A percentile compares a stretch with the other conserved stretches of the same genome.
Evolutionary conservation across 2,888 invertebrate genomes (phyloP).

Genomic region (Polymixis lichenea): DNA sequence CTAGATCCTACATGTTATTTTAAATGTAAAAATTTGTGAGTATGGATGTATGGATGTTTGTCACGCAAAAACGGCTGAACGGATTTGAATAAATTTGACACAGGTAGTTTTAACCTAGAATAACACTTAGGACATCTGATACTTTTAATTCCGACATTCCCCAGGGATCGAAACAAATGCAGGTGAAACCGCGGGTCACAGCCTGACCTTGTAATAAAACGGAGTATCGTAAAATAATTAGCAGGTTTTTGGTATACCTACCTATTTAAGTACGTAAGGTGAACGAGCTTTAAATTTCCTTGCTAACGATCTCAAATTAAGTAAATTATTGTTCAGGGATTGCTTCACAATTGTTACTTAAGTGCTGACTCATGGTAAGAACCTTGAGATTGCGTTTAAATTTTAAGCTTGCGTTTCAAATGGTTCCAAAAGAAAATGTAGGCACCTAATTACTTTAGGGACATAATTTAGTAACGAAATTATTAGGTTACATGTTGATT

Average conservation of each 20-base stretch:
- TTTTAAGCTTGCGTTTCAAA: background rate
- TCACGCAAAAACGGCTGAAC: no score
- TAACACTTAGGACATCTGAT: no score
- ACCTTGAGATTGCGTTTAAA: constrained; percentile 3
- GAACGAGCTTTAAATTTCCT: background rate
- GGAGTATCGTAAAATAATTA: background rate
- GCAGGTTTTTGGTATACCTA: background rate
- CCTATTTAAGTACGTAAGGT: background rate
- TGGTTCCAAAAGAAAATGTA: background rate
- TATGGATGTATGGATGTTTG: no score
- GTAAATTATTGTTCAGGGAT: constrained; percentile 16
- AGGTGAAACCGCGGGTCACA: background rate
- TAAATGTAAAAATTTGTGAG: no score
- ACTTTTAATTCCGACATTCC: no score
- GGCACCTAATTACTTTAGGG: background rate
- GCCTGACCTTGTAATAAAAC: background rate
- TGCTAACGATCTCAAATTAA: constrained; percentile 22
- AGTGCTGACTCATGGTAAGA: background rate
- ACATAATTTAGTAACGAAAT: background rate
- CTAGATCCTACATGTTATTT: no score
- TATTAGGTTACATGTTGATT: background rate
- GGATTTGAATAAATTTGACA: no score
- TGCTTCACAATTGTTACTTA: constrained; percentile 4
- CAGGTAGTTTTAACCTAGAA: no score
- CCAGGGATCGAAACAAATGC: no score